A percentile compares a stretch with the other conserved stretches of the same genome.
Evolutionary conservation across 2,797 vertebrate genomes (phyloP).

Genomic region (Microctenopoma stevenorrisi): DNA sequence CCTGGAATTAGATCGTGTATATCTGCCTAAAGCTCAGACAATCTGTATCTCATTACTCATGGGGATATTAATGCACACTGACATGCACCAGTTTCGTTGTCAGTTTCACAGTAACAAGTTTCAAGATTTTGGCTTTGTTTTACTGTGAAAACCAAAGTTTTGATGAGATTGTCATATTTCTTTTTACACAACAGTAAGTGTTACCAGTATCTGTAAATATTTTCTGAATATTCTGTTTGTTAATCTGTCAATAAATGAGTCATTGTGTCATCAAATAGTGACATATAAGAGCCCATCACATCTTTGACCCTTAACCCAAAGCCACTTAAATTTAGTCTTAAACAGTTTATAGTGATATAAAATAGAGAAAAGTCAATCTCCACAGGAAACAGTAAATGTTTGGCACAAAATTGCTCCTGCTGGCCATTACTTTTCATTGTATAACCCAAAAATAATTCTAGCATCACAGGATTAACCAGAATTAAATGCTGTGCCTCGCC

Average conservation of each 20-base stretch:
- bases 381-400: not conserved
- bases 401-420: not conserved
- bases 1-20: slow-evolving; percentile 50
- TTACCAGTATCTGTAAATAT: no score
- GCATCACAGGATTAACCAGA: not conserved
- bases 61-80: slow-evolving; percentile 32
- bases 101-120: slow-evolving; percentile 13
- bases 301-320: no score
- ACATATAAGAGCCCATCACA: no score
- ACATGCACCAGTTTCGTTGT: slow-evolving; percentile 35
- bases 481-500: not conserved
- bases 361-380: not conserved
- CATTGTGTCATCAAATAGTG: no score
- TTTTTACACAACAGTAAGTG: no score
- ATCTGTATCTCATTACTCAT: slow-evolving; percentile 27
- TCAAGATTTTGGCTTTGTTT: slow-evolving; percentile 12
- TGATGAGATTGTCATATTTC: no score
- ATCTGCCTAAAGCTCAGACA: slow-evolving; percentile 41
- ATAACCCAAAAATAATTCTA: not conserved
- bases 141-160: not conserved
- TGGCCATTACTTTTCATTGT: not conserved
- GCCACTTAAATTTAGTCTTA: no score
- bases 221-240: no score
- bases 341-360: no score
- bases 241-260: no score